Base-by-base conservation (phyloP, 2,797 vertebrate genomes). In the Peromyscus attwateri region DNA sequence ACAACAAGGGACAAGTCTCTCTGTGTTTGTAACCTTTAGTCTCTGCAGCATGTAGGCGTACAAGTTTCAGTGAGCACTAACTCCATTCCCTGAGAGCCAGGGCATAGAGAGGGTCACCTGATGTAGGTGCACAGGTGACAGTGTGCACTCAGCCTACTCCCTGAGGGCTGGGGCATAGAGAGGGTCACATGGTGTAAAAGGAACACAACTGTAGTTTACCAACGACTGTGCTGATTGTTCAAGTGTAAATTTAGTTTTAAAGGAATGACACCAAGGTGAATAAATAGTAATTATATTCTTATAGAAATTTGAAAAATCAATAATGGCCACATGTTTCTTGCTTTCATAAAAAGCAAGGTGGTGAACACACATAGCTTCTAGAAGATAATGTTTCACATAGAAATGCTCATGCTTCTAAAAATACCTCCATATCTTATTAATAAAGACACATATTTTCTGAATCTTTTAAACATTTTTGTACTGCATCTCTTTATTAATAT, bases 111-210 rank as follows among this genome's bases (percentile, higher is more conserved):
- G 31, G 12, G 21, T 60, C 52, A 57, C 6, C 14, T 60, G 55
- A 12, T 14, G n/a, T 9, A 81, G 21, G 34, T 57, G 11, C 34
- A 55, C 6, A 55, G 19, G 34, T 37, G 21, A 60, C n/a, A 60
- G n/a, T 8, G 27, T 7, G 6, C 19, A n/a, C 16, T 21, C 25
- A n/a, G 4, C 5, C 49, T n/a, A n/a, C 4, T n/a, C 9, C 17
- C 10, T 5, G 21, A 57, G 49, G 12, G 19, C 19, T 80, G 19
- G 21, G 8, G 16, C 77, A 34, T 31, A 31, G 16, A 34, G 16
- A 79, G 46, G 4, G 21, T 57, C 52, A 57, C 11, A 25, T 81
- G 12, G 12, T 37, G 5, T 34, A 84, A 66, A 66, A 46, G 31
- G 29, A 84, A 66, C 16, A 34, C 27, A 46, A 34, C 9, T 66